A percentile compares a stretch with the other conserved stretches of the same genome.
Evolutionary conservation across 2,797 vertebrate genomes (phyloP).

Genomic region (Tolypeutes matacus): DNA sequence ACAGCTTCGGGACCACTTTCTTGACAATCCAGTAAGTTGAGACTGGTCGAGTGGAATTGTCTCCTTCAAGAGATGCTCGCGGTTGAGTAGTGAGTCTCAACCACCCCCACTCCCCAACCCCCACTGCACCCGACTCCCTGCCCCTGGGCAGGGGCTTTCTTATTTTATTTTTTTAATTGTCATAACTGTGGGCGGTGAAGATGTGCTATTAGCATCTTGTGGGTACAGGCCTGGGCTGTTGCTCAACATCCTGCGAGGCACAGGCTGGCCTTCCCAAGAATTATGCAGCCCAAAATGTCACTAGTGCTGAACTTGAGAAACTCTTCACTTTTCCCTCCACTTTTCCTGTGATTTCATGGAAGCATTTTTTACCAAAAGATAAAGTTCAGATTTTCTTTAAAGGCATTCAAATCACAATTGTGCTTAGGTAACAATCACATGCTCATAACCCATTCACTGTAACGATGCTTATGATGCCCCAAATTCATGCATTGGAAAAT

Average conservation of each 20-base stretch:
- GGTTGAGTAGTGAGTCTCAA: not conserved
- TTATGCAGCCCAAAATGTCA: not conserved
- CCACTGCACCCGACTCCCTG: not conserved
- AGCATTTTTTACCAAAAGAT: not conserved
- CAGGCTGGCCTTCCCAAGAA: not conserved
- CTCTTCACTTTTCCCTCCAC: not conserved
- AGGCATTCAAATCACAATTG: conserved; percentile 33
- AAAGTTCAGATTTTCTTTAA: conserved; percentile 20
- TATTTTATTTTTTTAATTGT: not conserved
- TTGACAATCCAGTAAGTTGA: not conserved
- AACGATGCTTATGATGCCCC: not conserved
- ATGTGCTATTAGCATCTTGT: rapidly evolving
- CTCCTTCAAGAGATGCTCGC: not conserved
- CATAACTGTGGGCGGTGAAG: rapidly evolving
- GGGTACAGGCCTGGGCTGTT: not conserved
- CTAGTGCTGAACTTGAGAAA: not conserved
- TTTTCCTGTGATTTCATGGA: not conserved
- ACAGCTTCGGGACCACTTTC: not conserved
- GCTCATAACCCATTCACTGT: not conserved
- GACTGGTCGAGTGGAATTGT: not conserved
- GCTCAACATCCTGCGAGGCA: not conserved
- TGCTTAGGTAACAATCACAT: not conserved
- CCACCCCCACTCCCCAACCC: not conserved
- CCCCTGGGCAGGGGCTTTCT: rapidly evolving
- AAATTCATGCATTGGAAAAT: not conserved